phyloP scores from a whole-genome alignment of 2,113 vertebrate genomes.

The Lamprotornis superbus region DNA sequence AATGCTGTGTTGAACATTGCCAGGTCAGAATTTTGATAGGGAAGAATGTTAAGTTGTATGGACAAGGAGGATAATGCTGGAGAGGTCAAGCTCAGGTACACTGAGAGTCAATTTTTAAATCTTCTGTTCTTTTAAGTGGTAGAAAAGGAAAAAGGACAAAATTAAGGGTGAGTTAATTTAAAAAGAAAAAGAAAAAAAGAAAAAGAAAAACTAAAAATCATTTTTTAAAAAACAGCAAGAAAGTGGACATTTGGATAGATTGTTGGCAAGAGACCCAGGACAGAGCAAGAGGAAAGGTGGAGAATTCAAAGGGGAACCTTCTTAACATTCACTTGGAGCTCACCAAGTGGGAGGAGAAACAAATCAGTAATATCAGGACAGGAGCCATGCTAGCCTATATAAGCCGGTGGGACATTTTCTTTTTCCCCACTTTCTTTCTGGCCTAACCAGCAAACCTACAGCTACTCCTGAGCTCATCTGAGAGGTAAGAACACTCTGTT shows the following conservation, averaged over 20 bases:
- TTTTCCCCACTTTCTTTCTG: neutral
- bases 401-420: neutral
- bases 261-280: conserved; percentile 22
- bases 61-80: neutral
- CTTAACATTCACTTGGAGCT: neutral
- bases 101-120: neutral
- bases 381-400: conserved; percentile 30
- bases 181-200: neutral
- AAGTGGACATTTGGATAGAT: neutral
- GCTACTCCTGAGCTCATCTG: neutral
- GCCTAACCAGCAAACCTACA: neutral
- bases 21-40: neutral
- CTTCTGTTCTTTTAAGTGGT: neutral
- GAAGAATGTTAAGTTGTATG: neutral
- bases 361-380: conserved; percentile 22
- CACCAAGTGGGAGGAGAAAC: conserved; percentile 48
- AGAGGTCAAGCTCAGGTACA: neutral
- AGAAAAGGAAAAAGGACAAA: neutral
- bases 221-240: neutral
- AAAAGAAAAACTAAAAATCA: neutral
- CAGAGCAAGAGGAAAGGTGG: conserved; percentile 53
- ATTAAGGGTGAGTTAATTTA: neutral
- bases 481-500: conserved; percentile 46
- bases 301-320: conserved; percentile 26
- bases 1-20: neutral